Base-by-base conservation (phyloP, 2,113 vertebrate genomes). In the Pyrgilauda ruficollis region DNA sequence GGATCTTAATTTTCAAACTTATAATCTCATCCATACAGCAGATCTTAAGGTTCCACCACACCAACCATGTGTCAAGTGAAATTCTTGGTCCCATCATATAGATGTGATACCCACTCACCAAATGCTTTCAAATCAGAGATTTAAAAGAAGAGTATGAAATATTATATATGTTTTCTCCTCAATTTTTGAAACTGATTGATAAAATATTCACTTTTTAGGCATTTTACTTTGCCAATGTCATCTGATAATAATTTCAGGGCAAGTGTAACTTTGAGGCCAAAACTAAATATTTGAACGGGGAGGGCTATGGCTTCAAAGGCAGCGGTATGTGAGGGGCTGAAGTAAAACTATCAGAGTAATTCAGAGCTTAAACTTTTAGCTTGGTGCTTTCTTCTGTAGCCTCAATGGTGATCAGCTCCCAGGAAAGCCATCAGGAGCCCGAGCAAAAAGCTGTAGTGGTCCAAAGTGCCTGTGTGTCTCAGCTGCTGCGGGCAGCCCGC, bases 41-140 rank as follows among this genome's bases (percentile, higher is more conserved):
- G 19, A 43, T 58, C 18, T 85, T 61, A 73, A 56, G 12, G 50
- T 27, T 64, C 15, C 13, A 50, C 82, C 31, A 18, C 22, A 27
- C 2, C 37, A 46, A 52, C 31, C 10, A 10, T 1, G 1, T 0
- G 0, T 33, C 31, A 64, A n/a, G 46, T 56, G 43, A 77, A 76
- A 55, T 55, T 67, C 21, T 70, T 70, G 27, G 21, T 74, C 10
- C 43, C 7, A 1, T 35, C 26, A 8, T 33, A 18, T 8, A 39
- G 43, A 55, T 2, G 0, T 28, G 59, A 69, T 52, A 59, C 15
- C 23, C 49, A 21, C 23, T 39, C 41, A 59, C 26, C 20, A 76
- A 69, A 61, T 50, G 0, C 2, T 53, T 87, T 85, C 62, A 17
- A 41, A 62, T 37, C 17, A 35, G 4, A 28, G 46, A 66, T 62